Base-by-base conservation (phyloP, 1,140 invertebrate species). In the Lamellibrachia luymesi region DNA sequence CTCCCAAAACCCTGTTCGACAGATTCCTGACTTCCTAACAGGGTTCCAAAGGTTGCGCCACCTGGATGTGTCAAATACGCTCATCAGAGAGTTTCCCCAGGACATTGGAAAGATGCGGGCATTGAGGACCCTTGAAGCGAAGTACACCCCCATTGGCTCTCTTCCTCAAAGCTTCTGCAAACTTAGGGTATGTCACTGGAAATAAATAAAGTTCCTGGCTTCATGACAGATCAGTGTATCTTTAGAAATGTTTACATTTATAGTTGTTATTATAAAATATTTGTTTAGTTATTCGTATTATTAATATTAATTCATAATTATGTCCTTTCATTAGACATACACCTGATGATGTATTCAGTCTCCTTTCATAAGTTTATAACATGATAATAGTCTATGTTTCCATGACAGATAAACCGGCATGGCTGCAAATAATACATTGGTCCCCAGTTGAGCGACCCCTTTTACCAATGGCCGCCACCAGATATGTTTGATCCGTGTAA, bases 111-210 rank as follows among this genome's bases (percentile, higher is more conserved):
- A 93, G 51, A 51, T 93, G 92, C 8, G 38, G 49, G 93, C 52
- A n/a, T 92, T 93, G 52, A 50, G 56, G 25, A 91, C 6, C 7
- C 93, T 93, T n/a, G 90, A 91, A 38, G 50, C 93, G 0, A 80
- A 51, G 7, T 22, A n/a, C 50, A 56, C 49, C 64, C 93, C 52
- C 25, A 93, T 93, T 7, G 50, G 90, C 90, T 0, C 10, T 7
- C 49, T 93, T 25, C 92, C 93, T 8, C 50, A 90, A 27, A 93
- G 93, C 90, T 93, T 93, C 56, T 49, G 90, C n/a, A 80, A 56
- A 56, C 89, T 93, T 8, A 92, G 52, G 90, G 93, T 93, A 64
- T 4, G 91, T 51, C 17, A 22, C 17, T 10, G 91, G 38, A 27
- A 50, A 50, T 25, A 4, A 50, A 50, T 22, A 25, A 91, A 10